phyloP scores from a whole-genome alignment of 1,140 invertebrate genomes.

The Drosophila grimshawi region DNA sequence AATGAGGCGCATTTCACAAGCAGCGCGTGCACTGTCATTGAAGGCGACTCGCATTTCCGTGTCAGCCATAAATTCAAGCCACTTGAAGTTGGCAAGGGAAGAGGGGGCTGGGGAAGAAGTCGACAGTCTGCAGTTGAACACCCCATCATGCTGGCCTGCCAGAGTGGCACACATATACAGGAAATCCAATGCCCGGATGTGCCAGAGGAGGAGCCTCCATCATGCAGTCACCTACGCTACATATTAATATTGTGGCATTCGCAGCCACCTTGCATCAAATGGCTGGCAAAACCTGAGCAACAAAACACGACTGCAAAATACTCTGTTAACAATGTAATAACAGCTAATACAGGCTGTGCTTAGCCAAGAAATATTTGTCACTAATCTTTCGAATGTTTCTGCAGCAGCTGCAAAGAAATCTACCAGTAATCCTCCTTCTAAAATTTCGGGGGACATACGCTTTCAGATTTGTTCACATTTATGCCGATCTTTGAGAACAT shows the following conservation, averaged over 20 bases:
- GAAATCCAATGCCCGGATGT: constrained; percentile 23
- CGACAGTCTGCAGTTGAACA: constrained; percentile 31
- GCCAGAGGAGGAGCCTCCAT: constrained; percentile 5
- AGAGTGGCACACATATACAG: constrained; percentile 20
- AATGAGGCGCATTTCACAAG: constrained; percentile 80
- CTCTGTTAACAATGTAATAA: no score
- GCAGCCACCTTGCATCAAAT: constrained; percentile 41
- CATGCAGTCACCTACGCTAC: constrained; percentile 30
- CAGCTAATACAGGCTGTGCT: no score
- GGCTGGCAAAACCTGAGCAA: constrained; percentile 19
- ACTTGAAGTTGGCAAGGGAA: constrained; percentile 61
- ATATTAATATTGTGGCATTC: constrained; percentile 50
- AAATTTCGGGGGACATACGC: no score
- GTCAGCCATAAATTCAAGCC: constrained; percentile 74
- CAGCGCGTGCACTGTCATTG: constrained; percentile 64
- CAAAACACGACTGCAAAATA: not conserved
- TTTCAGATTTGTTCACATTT: no score
- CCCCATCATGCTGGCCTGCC: constrained; percentile 22
- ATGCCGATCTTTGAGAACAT: no score
- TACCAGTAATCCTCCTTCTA: no score
- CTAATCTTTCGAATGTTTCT: no score
- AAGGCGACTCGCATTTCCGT: constrained; percentile 70
- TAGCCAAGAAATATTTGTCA: no score
- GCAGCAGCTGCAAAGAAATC: no score
- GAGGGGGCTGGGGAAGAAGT: constrained; percentile 35